Percentiles rank a stretch among this genome's conserved stretches.
These are phyloP conservation scores for Leptopilina drosophilae DNA, from an alignment of 2,888 invertebrate species.

Conservation along the genomic window DNA sequence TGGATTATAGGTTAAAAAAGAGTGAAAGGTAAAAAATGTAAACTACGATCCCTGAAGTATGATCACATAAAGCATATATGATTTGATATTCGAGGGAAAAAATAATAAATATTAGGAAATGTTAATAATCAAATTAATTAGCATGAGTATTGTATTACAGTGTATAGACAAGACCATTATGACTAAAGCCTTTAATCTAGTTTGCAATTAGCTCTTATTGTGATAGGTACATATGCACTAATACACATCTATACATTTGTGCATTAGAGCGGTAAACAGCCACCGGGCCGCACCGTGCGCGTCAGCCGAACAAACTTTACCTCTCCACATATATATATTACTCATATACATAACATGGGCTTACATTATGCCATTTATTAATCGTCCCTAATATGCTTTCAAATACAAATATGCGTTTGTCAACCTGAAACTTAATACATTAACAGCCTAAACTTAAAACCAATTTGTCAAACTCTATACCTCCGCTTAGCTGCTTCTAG, in stretches of 20 bases:
- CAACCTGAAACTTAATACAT: constrained; percentile 64
- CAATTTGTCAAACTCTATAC: constrained; percentile 67
- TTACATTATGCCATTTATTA: constrained; percentile 57
- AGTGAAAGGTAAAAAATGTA: no score
- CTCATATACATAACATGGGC: neutral
- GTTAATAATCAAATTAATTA: neutral
- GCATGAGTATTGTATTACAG: constrained; percentile 18
- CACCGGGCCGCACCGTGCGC: constrained; percentile 43
- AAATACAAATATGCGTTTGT: constrained; percentile 58
- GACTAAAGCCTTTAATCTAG: constrained; percentile 69
- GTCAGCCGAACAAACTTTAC: constrained; percentile 10
- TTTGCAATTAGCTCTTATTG: constrained; percentile 52
- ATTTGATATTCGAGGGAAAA: no score
- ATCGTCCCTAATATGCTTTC: constrained; percentile 59
- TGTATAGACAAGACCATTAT: constrained; percentile 60
- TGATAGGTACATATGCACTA: constrained; percentile 37
- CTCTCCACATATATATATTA: neutral
- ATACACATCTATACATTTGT: constrained; percentile 51
- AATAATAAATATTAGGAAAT: no score
- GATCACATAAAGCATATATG: no score
- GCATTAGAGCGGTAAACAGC: constrained; percentile 59
- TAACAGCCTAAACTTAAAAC: constrained; percentile 55
- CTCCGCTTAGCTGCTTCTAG: constrained; percentile 20
- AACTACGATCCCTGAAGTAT: no score
- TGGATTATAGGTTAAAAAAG: no score